Conservation (phyloP, 2,888 invertebrate species). For the Drosophila villosipedis region DNA sequence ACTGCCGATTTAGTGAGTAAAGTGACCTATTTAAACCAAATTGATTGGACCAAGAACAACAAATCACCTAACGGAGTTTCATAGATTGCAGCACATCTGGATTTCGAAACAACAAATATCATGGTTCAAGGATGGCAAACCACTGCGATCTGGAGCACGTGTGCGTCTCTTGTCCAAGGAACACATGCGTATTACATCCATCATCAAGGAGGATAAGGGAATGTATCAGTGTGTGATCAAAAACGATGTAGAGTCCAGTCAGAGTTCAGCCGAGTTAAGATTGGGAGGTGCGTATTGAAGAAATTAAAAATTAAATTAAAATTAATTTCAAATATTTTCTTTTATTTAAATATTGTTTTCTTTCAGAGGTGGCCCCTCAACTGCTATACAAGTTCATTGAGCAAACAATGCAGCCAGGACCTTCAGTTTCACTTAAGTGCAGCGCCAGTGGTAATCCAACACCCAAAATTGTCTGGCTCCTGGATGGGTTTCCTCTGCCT, state of each 20-base stretch:
- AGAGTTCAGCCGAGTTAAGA: constrained; percentile 91
- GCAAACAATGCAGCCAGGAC: constrained; percentile 91
- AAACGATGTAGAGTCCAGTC: constrained; percentile 92
- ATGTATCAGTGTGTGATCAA: constrained; percentile 96
- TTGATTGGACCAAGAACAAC: background rate
- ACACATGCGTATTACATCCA: constrained; percentile 87
- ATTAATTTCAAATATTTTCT: background rate
- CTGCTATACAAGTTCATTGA: constrained; percentile 91
- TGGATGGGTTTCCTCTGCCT: constrained; percentile 90
- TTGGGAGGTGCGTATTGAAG: constrained; percentile 88
- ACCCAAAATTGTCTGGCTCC: constrained; percentile 91
- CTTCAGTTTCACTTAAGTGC: constrained; percentile 91
- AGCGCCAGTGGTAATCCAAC: constrained; percentile 91
- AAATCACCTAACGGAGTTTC: constrained; percentile 7
- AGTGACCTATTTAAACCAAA: constrained; percentile 29
- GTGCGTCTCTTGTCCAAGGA: constrained; percentile 86
- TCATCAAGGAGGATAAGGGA: constrained; percentile 93
- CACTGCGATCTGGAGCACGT: constrained; percentile 87
- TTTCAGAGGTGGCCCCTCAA: constrained; percentile 90
- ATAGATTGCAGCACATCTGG: constrained; percentile 92
- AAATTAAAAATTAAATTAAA: constrained; percentile 9
- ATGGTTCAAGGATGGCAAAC: constrained; percentile 92
- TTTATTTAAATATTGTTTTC: background rate
- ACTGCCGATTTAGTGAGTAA: constrained; percentile 90
- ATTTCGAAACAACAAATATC: constrained; percentile 89